Evolutionary conservation across 2,888 invertebrate species (phyloP).

Genomic region (Ectemnius lituratus): DNA sequence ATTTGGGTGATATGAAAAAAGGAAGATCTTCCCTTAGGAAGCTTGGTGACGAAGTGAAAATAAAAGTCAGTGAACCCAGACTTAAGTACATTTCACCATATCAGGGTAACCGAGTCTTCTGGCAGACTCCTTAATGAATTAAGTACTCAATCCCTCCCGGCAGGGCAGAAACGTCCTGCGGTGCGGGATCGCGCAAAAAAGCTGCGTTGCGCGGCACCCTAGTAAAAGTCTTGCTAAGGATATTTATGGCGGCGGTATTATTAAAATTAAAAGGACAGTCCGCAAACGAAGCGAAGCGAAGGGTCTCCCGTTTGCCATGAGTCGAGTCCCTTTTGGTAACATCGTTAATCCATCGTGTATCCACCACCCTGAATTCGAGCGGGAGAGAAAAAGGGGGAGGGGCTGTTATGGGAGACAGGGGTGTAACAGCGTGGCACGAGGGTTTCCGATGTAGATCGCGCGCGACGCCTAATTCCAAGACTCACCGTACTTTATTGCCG

Average conservation of each 20-base stretch:
- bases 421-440: conserved; percentile 3
- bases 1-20: no score
- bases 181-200: no score
- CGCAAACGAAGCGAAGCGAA: conserved; percentile 10
- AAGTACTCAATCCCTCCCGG: no score
- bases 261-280: conserved; percentile 69
- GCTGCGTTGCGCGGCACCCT: no score
- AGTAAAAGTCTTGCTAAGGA: conserved; percentile 31
- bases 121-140: no score
- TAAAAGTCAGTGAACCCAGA: no score
- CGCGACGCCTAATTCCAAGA: conserved; percentile 71
- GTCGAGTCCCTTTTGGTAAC: conserved; percentile 30
- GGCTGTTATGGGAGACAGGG: background rate
- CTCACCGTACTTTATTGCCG: conserved; percentile 74
- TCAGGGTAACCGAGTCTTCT: no score
- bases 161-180: no score
- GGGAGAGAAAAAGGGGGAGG: background rate
- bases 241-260: conserved; percentile 64
- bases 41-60: no score
- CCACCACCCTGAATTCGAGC: conserved; percentile 40
- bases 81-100: no score
- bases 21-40: background rate
- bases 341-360: conserved; percentile 69
- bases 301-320: background rate
- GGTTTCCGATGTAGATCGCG: conserved; percentile 39